Conservation (phyloP, 2,797 vertebrate genomes). For the Synanceia verrucosa region DNA sequence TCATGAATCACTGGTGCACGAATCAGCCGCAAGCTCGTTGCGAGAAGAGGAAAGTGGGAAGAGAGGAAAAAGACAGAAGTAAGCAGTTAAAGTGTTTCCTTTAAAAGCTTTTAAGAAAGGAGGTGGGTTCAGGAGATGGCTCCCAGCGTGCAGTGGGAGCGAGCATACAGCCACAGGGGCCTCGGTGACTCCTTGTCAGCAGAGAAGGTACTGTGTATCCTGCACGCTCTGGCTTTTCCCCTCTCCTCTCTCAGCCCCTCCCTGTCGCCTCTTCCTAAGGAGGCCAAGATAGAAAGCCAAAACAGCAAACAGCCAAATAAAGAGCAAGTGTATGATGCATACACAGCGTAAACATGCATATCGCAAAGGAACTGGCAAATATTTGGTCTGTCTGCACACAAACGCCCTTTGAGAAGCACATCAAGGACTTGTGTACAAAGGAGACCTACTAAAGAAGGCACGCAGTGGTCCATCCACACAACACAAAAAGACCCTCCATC, state of each 20-base stretch:
- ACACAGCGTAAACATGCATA: constrained; percentile 10
- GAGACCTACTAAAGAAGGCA: constrained; percentile 26
- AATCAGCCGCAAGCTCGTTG: constrained; percentile 71
- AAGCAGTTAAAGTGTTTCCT: constrained; percentile 61
- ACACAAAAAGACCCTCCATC: constrained; percentile 47
- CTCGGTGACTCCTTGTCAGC: constrained; percentile 46
- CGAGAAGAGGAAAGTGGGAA: constrained; percentile 40
- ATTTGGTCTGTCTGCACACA: constrained; percentile 12
- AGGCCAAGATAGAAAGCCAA: constrained; percentile 48
- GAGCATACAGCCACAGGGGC: constrained; percentile 39
- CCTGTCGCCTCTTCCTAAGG: constrained; percentile 44
- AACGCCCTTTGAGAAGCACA: neutral
- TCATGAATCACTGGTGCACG: constrained; percentile 78
- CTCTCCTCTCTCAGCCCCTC: constrained; percentile 14
- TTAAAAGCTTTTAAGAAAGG: constrained; percentile 60
- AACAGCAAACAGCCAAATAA: constrained; percentile 43
- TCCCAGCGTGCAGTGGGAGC: constrained; percentile 52
- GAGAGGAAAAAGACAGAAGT: constrained; percentile 44
- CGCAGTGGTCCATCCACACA: constrained; percentile 16
- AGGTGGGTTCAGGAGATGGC: constrained; percentile 52
- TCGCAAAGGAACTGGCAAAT: constrained; percentile 22
- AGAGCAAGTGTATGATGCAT: constrained; percentile 26
- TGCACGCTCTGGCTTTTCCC: constrained; percentile 4
- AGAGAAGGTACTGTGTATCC: constrained; percentile 34
- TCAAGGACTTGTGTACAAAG: neutral